Conservation (phyloP, 1,140 invertebrate genomes). For the Vanessa tameamea region DNA sequence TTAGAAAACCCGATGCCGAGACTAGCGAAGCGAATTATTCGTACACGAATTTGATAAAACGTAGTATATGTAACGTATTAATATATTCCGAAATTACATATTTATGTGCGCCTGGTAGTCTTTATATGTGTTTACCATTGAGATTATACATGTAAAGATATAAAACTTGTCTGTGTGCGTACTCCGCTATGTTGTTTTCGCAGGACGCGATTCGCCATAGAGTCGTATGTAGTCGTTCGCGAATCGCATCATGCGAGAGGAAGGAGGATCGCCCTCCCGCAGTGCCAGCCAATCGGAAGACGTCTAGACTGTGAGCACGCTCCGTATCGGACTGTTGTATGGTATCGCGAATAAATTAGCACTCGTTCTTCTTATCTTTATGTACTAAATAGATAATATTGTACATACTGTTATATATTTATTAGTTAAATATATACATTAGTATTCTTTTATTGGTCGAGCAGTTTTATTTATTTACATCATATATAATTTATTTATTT, state of each 20-base stretch:
- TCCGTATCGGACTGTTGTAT: constrained; percentile 47
- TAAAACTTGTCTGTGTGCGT: constrained; percentile 42
- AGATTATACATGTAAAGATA: constrained; percentile 16
- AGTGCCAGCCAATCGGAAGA: constrained; percentile 61
- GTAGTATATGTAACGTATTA: background rate
- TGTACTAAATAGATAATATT: constrained; percentile 23
- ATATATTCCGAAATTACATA: constrained; percentile 8
- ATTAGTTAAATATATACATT: constrained; percentile 6
- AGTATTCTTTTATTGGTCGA: constrained; percentile 15
- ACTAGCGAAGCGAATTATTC: background rate
- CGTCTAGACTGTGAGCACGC: constrained; percentile 53
- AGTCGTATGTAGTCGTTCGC: constrained; percentile 62
- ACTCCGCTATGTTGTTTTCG: constrained; percentile 42
- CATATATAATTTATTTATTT: background rate
- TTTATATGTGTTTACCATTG: constrained; percentile 10
- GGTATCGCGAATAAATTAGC: constrained; percentile 72
- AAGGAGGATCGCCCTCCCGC: constrained; percentile 77
- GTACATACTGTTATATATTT: constrained; percentile 14
- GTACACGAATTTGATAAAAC: background rate
- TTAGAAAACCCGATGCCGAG: background rate
- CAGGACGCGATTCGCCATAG: constrained; percentile 69
- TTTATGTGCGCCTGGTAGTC: constrained; percentile 44
- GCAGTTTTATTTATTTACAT: background rate
- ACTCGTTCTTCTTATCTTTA: constrained; percentile 45
- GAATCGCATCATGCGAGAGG: constrained; percentile 76